Percentiles rank a stretch among this genome's conserved stretches.
These are phyloP conservation scores for Cryptomyrus ogoouensis DNA, from an alignment of 2,113 vertebrate genomes.

Conservation along the genomic window DNA sequence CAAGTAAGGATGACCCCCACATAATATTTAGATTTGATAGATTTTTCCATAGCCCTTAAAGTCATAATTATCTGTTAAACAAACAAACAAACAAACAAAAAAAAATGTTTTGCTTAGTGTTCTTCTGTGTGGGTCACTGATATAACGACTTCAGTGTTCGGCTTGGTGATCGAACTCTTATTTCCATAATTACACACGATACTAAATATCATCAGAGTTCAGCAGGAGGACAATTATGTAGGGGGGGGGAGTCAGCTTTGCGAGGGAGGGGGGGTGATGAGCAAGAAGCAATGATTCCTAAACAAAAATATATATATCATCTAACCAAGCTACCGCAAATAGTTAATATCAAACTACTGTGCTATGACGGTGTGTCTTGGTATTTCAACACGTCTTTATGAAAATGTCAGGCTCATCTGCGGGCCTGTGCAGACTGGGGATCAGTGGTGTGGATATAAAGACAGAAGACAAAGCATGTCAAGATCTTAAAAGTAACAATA, in stretches of 20 bases:
- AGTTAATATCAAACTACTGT: neutral
- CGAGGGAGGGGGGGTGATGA: neutral
- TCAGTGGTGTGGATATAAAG: slow-evolving; percentile 54
- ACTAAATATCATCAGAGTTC: slow-evolving; percentile 14
- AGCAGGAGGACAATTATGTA: neutral
- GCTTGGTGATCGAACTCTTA: neutral
- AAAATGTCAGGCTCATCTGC: slow-evolving; percentile 53
- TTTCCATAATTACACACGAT: neutral
- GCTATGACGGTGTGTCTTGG: neutral
- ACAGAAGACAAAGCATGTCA: slow-evolving; percentile 44
- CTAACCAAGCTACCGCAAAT: neutral
- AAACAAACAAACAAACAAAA: slow-evolving; percentile 4
- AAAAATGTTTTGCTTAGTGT: neutral
- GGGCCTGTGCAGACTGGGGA: slow-evolving; percentile 58
- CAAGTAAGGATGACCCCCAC: neutral
- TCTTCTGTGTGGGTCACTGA: neutral
- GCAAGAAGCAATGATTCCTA: neutral
- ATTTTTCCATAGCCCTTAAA: slow-evolving; percentile 23
- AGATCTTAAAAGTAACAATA: slow-evolving; percentile 49
- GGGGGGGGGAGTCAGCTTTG: neutral
- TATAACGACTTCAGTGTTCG: neutral
- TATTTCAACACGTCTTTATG: slow-evolving; percentile 43
- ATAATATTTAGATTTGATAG: neutral
- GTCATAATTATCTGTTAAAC: slow-evolving; percentile 3
- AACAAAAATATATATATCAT: neutral